Evolutionary conservation across 2,888 invertebrate species (phyloP), one percentile per base, ranked within the genome.

Genomic region (Sabellastarte sp.): DNA sequence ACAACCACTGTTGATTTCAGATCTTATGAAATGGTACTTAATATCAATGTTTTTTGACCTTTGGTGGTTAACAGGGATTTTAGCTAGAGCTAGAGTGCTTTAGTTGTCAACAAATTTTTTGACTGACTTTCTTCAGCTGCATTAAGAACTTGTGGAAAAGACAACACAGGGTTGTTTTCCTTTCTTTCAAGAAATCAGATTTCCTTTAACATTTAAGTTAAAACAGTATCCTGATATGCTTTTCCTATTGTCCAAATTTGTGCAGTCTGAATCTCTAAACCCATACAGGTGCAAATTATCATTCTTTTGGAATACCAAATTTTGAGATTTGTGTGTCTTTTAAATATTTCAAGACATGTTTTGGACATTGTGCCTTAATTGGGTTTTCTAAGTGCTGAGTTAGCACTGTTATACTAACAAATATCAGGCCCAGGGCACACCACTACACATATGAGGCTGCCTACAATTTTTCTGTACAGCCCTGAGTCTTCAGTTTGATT

Each of bases 91-190:
- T 26, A 64, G 56, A 24, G 60, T 51, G 51, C 61, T 57, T 24
- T 64, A 61, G 32, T 64, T 64, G 41, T 64, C 64, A 50, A 20
- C 57, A 57, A 57, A 50, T 52, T 51, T 2, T n/a, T 2, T 3
- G 2, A 63, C 63, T 30, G 5, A 26, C 32, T 63, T 41, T 10
- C 10, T 5, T 10, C n/a, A n/a, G n/a, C n/a, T n/a, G n/a, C n/a
- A n/a, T n/a, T n/a, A n/a, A n/a, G n/a, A n/a, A n/a, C 68, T 64
- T 33, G 64, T 62, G 5, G 64, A 60, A n/a, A 66, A 57, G 20
- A 63, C 66, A 32, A 63, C 33, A 24, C 59, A 59, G 10, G 30
- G 59, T 55, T 68, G 65, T 59, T 67, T 67, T 30, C 51, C 57
- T 32, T 51, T 50, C 50, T 67, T 63, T 63, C 65, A 59, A n/a